Base-by-base conservation (phyloP, 2,888 invertebrate genomes). In the Cerceris rybyensis region DNA sequence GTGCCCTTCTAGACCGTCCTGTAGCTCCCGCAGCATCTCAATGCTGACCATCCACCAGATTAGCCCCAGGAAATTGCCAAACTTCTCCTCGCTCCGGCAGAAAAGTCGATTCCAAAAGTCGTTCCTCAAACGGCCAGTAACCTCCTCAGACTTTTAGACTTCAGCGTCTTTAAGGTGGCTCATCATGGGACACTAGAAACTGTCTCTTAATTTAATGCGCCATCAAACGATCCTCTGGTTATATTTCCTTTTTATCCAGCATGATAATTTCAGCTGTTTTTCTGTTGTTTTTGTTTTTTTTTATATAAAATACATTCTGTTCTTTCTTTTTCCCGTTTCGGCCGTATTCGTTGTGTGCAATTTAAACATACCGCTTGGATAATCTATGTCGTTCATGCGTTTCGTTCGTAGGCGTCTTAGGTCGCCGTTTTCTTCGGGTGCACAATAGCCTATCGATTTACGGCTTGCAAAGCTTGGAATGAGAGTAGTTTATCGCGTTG, bases 1-100 rank as follows among this genome's bases (percentile, higher is more conserved):
- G 52, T 69, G 64, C 28, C 28, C 77, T 78, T 82, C 85, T 13
- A 28, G 13, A 52, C 13, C 43, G 66, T 58, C 61, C 64, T 67
- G 63, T 87, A 88, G 86, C 88, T 88, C 87, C 82, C 71, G 84
- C 88, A 87, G 91, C 91, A 91, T 91, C 91, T 90, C 91, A 91
- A 92, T 92, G 91, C 92, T 91, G 91, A 92, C 91, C 90, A 89
- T 88, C 91, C 91, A 85, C 87, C 89, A 91, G 92, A 92, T 92
- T 92, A 92, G 92, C 90, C 88, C 87, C 90, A 90, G 92, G 91
- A 92, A 92, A 92, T 92, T 92, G 92, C 91, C 91, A 92, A 92
- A 92, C 91, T 92, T 92, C 86, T 74, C 91, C 89, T 89, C 88
- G 81, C 85, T 85, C 81, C 82, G 85, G 86, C 83, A 84, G 87